Conservation (phyloP, 2,797 vertebrate genomes). For the Alauda arvensis region DNA sequence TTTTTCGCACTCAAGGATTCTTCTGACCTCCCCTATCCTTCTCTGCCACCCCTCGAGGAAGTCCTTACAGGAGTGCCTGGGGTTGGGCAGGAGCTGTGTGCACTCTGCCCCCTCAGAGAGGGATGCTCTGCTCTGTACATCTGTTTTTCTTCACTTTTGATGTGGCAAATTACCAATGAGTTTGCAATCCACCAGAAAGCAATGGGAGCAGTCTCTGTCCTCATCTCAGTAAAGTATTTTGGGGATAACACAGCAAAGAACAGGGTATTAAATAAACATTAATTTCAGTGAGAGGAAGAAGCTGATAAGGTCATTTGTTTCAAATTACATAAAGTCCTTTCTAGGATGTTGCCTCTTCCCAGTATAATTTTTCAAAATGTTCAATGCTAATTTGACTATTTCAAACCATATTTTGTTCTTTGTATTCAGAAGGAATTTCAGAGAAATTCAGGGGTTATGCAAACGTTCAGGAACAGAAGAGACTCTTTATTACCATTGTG, state of each 20-base stretch:
- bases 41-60: neutral
- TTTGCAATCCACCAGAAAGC: neutral
- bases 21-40: neutral
- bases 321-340: neutral
- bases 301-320: neutral
- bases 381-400: neutral
- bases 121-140: neutral
- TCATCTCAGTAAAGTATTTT: neutral
- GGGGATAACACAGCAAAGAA: neutral
- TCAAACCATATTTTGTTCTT: neutral
- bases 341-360: neutral
- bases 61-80: neutral
- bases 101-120: neutral
- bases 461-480: neutral
- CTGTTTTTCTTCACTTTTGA: neutral
- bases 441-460: neutral
- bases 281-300: neutral
- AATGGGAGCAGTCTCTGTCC: neutral
- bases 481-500: neutral
- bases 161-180: neutral
- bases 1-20: neutral
- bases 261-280: neutral
- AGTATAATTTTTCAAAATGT: neutral
- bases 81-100: neutral
- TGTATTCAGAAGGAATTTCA: neutral